These are phyloP conservation scores for Electrona antarctica DNA, from an alignment of 2,113 vertebrate genomes.

Conservation along the genomic window DNA sequence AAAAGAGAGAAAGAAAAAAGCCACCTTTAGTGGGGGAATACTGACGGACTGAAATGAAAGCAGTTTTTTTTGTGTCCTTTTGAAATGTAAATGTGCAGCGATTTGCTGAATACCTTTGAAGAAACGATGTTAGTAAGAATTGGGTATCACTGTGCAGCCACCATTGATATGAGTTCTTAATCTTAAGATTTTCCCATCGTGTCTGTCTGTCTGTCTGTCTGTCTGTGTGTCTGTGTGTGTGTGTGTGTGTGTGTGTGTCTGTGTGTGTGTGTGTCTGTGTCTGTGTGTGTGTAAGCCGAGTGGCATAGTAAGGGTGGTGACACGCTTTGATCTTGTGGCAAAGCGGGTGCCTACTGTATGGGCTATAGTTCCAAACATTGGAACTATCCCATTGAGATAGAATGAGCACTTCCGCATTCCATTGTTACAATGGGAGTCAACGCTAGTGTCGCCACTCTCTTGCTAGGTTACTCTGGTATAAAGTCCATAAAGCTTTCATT, in stretches of 20 bases:
- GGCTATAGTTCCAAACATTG: too few relatives aligned
- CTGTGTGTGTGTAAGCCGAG: slow-evolving; percentile 34
- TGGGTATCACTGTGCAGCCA: slow-evolving; percentile 67
- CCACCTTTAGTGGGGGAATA: slow-evolving; percentile 62
- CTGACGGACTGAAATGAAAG: slow-evolving; percentile 76
- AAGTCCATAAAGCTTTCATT: too few relatives aligned
- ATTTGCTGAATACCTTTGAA: slow-evolving; percentile 80
- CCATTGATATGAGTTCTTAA: slow-evolving; percentile 75
- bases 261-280: slow-evolving; percentile 35
- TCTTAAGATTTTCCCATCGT: slow-evolving; percentile 72
- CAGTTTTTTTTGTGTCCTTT: slow-evolving; percentile 73
- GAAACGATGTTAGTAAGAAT: slow-evolving; percentile 79
- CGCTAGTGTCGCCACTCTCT: too few relatives aligned
- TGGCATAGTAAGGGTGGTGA: slow-evolving; percentile 13
- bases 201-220: slow-evolving; percentile 20
- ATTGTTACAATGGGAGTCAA: too few relatives aligned
- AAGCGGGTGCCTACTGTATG: too few relatives aligned
- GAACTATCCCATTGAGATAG: too few relatives aligned
- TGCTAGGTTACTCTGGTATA: too few relatives aligned
- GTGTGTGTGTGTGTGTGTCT: slow-evolving; percentile 6
- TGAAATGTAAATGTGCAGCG: slow-evolving; percentile 79
- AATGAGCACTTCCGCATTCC: too few relatives aligned
- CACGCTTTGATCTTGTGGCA: too few relatives aligned
- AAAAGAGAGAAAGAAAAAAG: slow-evolving; percentile 67
- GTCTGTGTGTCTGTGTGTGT: slow-evolving; percentile 43